Base-by-base conservation (phyloP, 2,888 invertebrate species). In the Pomacea canaliculata region DNA sequence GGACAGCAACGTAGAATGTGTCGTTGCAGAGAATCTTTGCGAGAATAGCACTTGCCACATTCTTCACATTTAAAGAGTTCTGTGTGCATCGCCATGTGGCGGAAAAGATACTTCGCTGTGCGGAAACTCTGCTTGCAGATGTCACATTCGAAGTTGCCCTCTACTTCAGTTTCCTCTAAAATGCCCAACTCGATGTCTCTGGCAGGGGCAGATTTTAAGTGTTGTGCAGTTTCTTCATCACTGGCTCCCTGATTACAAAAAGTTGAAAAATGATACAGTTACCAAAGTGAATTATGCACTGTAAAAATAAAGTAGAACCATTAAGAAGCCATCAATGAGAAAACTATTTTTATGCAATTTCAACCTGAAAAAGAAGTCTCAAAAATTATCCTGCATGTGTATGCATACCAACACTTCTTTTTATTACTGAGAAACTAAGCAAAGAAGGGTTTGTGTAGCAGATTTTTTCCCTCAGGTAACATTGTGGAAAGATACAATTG, bases 51-150 rank as follows among this genome's bases (percentile, higher is more conserved):
- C 75, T 86, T 86, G 5, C 80, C 79, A 76, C 89, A 89, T 37
- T 79, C 80, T 56, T 83, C 78, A 78, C 88, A 88, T 72, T 84
- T 85, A 79, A 85, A 87, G 23, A 89, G 86, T 81, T 91, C 91
- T 49, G 90, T 91, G 79, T 92, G 92, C 80, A 90, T 90, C 5
- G 89, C 86, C 84, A 91, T 87, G 81, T 93, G 93, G 2, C 92
- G 86, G 49, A 89, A 90, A 19, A 93, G 86, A 80, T 92, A 92
- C 82, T 92, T 92, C 73, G 91, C 90, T 67, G 90, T 90, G 19
- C 85, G 85, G 82, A 93, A 93, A 1, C 85, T 83, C 81, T 91
- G 92, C 18, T 83, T 83, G 79, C 90, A 90, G 60, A 89, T 87
- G 76, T 89, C 88, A 80, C 90, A 90, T 23, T 79, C 71, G 70